phyloP scores from a whole-genome alignment of 1,140 invertebrate genomes.

The Neoseiulus cucumeris region DNA sequence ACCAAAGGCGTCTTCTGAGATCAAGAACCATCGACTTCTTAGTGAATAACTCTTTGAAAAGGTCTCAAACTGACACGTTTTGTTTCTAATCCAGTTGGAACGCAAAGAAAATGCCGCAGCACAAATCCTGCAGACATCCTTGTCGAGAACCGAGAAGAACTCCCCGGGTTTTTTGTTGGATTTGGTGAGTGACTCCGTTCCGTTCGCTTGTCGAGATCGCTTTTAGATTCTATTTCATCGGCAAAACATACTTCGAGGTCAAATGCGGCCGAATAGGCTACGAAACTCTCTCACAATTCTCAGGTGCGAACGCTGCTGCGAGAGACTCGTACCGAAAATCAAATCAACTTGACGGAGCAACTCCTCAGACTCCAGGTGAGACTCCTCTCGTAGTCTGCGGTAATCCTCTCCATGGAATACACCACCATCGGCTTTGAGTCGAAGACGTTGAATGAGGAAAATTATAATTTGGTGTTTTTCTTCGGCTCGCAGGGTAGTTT shows the following conservation, averaged over 20 bases:
- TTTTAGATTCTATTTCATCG: too few relatives aligned
- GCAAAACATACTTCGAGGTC: not conserved
- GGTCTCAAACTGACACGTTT: too few relatives aligned
- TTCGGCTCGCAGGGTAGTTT: not conserved
- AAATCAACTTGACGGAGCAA: conserved; percentile 84
- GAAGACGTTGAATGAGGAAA: too few relatives aligned
- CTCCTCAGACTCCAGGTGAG: conserved; percentile 71
- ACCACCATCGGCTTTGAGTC: too few relatives aligned
- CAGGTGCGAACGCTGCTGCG: conserved; percentile 73
- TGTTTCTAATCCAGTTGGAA: conserved; percentile 44
- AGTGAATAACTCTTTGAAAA: too few relatives aligned
- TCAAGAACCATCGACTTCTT: too few relatives aligned
- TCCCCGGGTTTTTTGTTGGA: not conserved
- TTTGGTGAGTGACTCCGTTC: not conserved
- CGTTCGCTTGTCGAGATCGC: not conserved
- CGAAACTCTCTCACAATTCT: conserved; percentile 66
- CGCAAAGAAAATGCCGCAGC: conserved; percentile 34
- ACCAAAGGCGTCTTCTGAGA: too few relatives aligned
- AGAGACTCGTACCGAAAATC: conserved; percentile 60
- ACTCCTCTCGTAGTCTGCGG: too few relatives aligned
- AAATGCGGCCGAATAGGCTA: conserved; percentile 43
- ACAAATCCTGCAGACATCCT: conserved; percentile 19
- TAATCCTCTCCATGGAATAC: too few relatives aligned
- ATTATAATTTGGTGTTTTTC: too few relatives aligned
- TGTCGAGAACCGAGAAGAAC: conserved; percentile 17